These are phyloP conservation scores for Cylloceria caligata DNA, from an alignment of 2,888 invertebrate genomes.

Conservation along the genomic window DNA sequence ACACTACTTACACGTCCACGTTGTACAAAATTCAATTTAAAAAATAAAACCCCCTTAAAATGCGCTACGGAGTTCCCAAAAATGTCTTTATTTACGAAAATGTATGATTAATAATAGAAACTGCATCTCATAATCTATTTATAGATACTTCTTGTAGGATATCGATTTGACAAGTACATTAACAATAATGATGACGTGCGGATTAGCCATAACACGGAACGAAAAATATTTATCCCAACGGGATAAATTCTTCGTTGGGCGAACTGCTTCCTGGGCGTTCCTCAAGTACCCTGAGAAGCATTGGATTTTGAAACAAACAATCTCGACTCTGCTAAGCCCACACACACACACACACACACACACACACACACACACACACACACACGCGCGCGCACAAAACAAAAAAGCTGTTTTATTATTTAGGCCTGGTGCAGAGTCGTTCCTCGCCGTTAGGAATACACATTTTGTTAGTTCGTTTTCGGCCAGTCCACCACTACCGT, in stretches of 20 bases:
- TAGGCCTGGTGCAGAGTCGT: conserved; percentile 23
- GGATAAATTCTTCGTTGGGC: conserved; percentile 36
- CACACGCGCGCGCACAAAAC: not conserved
- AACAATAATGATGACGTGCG: not conserved
- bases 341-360: conserved; percentile 1
- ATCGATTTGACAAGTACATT: not conserved
- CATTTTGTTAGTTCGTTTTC: conserved; percentile 22
- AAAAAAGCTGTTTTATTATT: conserved; percentile 60
- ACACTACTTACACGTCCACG: no score
- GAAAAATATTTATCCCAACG: conserved; percentile 35
- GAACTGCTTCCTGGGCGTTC: conserved; percentile 7
- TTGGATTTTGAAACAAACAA: not conserved
- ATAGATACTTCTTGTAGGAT: not conserved
- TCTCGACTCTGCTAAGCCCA: not conserved
- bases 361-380: not conserved
- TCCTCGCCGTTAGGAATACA: not conserved
- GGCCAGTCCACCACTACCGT: conserved; percentile 31
- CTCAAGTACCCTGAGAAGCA: conserved; percentile 12
- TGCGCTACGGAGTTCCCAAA: no score
- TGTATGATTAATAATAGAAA: not conserved
- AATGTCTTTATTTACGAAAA: not conserved
- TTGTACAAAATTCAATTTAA: no score
- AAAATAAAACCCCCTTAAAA: no score
- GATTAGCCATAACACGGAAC: conserved; percentile 1
- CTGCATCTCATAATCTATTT: not conserved